Evolutionary conservation across 2,797 vertebrate genomes (phyloP).

Genomic region (Phaenicophaeus curvirostris): DNA sequence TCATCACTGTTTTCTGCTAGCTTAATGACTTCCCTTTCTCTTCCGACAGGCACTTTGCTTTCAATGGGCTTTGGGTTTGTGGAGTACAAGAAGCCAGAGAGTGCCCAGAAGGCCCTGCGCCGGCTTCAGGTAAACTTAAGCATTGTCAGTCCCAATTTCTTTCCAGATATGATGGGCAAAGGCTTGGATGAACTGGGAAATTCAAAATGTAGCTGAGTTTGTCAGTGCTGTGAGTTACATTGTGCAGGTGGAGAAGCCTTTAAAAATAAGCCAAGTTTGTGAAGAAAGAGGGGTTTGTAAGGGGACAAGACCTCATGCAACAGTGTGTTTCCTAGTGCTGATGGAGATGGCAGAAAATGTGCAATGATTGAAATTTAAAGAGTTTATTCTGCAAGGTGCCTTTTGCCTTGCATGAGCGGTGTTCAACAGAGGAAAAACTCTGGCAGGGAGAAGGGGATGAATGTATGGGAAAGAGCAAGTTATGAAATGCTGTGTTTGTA

Average conservation of each 20-base stretch:
- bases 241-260: neutral
- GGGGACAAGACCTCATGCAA: too few relatives aligned
- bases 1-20: neutral
- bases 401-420: neutral
- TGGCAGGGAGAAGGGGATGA: neutral
- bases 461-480: neutral
- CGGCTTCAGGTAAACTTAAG: slow-evolving; percentile 85
- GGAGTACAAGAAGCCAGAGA: slow-evolving; percentile 88
- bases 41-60: slow-evolving; percentile 80
- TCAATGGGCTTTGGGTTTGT: slow-evolving; percentile 98
- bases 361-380: neutral
- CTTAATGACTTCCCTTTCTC: neutral
- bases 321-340: neutral
- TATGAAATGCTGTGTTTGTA: neutral
- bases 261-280: neutral
- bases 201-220: rapidly evolving
- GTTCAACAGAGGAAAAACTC: neutral
- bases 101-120: slow-evolving; percentile 91
- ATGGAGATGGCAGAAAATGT: neutral
- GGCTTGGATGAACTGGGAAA: rapidly evolving
- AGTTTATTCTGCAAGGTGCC: neutral
- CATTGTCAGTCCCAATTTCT: rapidly evolving
- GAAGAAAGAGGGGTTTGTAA: neutral
- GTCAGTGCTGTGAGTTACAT: neutral
- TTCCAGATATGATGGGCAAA: neutral